Evolutionary conservation across 35 echinoderm and acorn worm genomes (phyloP).

Genomic region (Heliocidaris tuberculata): DNA sequence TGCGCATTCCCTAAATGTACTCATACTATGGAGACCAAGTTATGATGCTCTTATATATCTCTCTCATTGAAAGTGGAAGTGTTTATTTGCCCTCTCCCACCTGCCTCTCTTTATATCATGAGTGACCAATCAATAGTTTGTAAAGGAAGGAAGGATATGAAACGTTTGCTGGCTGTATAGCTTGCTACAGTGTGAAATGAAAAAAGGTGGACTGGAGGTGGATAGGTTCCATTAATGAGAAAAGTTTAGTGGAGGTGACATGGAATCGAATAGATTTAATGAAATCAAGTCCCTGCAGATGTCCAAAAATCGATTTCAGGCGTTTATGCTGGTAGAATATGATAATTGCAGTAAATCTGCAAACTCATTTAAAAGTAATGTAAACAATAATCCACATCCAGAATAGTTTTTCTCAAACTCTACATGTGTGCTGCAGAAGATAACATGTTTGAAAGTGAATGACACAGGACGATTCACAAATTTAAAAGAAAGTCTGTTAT

Average conservation of each 20-base stretch:
- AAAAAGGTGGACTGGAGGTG: neutral
- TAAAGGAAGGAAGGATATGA: neutral
- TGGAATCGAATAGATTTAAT: neutral
- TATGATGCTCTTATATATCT: neutral
- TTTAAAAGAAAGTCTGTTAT: too few species aligned
- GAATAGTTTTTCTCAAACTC: too few species aligned
- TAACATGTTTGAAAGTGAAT: too few species aligned
- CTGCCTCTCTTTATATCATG: neutral
- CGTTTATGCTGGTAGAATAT: too few species aligned
- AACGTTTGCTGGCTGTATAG: neutral
- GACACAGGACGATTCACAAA: too few species aligned
- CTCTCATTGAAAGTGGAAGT: neutral
- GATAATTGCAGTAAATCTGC: too few species aligned
- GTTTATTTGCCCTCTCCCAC: neutral
- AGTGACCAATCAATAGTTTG: neutral
- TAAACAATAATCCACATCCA: too few species aligned
- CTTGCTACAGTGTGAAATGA: neutral
- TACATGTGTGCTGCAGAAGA: too few species aligned
- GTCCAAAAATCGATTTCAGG: too few species aligned
- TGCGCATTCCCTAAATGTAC: neutral
- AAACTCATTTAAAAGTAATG: too few species aligned
- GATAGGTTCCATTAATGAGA: neutral
- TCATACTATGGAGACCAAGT: neutral
- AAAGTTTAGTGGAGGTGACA: neutral
- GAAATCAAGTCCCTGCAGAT: neutral